Conservation (phyloP, 1,140 invertebrate species). For the Oryctes rhinoceros region DNA sequence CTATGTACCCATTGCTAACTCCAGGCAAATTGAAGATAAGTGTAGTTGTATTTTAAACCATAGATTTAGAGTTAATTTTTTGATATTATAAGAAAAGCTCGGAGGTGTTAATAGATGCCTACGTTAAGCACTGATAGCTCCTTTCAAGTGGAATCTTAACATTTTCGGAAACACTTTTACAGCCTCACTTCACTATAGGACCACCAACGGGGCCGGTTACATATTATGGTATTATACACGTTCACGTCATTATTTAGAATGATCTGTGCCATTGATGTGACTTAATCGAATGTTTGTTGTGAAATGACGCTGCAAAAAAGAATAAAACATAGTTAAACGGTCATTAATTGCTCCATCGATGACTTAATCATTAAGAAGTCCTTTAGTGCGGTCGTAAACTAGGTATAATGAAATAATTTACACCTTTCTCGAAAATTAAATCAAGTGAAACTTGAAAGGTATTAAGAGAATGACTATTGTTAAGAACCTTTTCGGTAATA, state of each 20-base stretch:
- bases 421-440: constrained; percentile 20
- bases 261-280: constrained; percentile 41
- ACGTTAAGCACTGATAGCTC: background rate
- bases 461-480: background rate
- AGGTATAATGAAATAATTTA: constrained; percentile 38
- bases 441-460: background rate
- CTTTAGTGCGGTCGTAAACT: constrained; percentile 26
- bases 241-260: constrained; percentile 34
- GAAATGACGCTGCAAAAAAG: constrained; percentile 40
- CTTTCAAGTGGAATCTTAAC: background rate
- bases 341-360: constrained; percentile 33
- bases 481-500: background rate
- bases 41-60: too few relatives aligned
- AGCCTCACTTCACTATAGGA: background rate
- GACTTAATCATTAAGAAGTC: constrained; percentile 32
- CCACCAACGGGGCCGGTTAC: constrained; percentile 15
- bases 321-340: constrained; percentile 39
- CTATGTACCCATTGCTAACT: too few relatives aligned
- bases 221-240: constrained; percentile 31
- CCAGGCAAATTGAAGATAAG: too few relatives aligned
- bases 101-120: too few relatives aligned
- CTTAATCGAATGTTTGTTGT: constrained; percentile 41
- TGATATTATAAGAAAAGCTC: too few relatives aligned
- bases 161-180: constrained; percentile 2
- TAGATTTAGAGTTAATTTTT: too few relatives aligned